Evolutionary conservation across 2,888 invertebrate genomes (phyloP).

Genomic region (Athetis lepigone): DNA sequence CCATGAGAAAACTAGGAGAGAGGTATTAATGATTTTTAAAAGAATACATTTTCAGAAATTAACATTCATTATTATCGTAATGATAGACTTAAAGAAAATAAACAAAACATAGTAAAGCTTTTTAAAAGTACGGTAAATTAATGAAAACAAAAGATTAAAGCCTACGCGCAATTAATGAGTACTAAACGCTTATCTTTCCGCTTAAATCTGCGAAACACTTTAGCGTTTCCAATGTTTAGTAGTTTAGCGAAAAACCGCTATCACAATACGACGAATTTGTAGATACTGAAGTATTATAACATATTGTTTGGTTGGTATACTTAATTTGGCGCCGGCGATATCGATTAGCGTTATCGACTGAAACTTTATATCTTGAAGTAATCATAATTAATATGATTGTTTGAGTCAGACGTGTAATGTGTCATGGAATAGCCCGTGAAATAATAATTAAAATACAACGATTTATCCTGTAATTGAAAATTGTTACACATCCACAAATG

Average conservation of each 20-base stretch:
- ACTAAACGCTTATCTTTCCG: conserved; percentile 44
- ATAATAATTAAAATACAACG: conserved; percentile 3
- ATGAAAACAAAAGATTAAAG: conserved; percentile 33
- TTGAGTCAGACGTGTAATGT: conserved; percentile 27
- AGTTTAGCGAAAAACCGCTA: conserved; percentile 47
- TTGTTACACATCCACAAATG: neutral
- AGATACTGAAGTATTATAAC: conserved; percentile 34
- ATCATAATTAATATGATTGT: conserved; percentile 37
- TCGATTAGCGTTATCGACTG: conserved; percentile 47
- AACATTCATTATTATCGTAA: no score
- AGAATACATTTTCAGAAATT: neutral
- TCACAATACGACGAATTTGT: conserved; percentile 57
- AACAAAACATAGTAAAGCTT: conserved; percentile 10
- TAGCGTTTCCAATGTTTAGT: conserved; percentile 40
- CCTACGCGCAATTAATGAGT: conserved; percentile 21
- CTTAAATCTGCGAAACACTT: conserved; percentile 49
- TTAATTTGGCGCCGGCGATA: conserved; percentile 58
- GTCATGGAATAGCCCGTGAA: conserved; percentile 14
- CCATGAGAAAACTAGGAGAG: no score
- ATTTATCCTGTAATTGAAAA: neutral
- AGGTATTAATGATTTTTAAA: no score
- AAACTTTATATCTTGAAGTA: conserved; percentile 31
- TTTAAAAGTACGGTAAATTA: conserved; percentile 15
- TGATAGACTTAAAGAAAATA: conserved; percentile 12
- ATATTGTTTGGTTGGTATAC: conserved; percentile 32